Evolutionary conservation across 2,797 vertebrate species (phyloP).

Genomic region (Margarornis squamiger): DNA sequence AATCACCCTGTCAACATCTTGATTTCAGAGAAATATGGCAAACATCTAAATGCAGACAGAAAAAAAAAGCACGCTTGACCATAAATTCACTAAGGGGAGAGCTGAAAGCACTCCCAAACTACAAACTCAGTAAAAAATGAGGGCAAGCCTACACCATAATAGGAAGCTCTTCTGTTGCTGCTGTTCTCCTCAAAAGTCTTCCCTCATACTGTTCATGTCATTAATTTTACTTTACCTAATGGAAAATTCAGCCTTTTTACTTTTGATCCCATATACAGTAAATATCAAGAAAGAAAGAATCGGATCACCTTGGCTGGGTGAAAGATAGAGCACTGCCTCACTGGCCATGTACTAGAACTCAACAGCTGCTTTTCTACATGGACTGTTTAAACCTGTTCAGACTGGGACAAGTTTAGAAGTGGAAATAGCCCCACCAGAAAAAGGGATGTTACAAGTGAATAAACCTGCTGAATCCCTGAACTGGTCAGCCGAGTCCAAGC

Average conservation of each 20-base stretch:
- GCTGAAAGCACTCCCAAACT: background rate
- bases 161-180: background rate
- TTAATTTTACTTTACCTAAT: background rate
- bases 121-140: background rate
- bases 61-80: background rate
- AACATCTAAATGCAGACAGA: background rate
- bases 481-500: background rate
- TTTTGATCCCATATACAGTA: background rate
- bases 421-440: background rate
- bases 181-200: background rate
- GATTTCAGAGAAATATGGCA: constrained; percentile 3
- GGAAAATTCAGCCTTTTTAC: background rate
- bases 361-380: background rate
- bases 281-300: background rate
- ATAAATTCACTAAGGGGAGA: background rate
- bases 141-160: background rate
- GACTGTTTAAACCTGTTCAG: background rate
- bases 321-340: background rate
- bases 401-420: background rate
- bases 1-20: background rate
- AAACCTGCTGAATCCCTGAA: background rate
- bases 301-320: background rate
- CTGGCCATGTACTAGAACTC: background rate
- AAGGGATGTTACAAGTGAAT: background rate
- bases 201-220: background rate